Conservation (phyloP, 2,113 vertebrate genomes). For the Oreotragus oreotragus region DNA sequence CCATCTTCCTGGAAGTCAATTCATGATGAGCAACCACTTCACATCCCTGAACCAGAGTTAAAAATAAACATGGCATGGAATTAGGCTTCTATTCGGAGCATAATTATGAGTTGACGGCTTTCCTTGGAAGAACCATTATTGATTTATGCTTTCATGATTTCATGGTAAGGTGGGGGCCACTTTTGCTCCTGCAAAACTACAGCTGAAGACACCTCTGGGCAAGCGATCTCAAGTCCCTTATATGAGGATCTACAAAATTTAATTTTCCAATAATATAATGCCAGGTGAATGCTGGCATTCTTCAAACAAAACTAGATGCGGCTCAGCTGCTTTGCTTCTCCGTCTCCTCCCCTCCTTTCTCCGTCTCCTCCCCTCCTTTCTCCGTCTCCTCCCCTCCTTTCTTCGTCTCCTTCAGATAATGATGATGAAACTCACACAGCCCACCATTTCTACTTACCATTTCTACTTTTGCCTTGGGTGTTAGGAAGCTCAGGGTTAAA, state of each 20-base stretch:
- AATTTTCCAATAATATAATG: background rate
- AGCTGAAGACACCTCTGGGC: background rate
- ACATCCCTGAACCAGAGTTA: background rate
- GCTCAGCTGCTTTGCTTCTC: background rate
- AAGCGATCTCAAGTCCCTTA: background rate
- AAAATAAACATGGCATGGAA: background rate
- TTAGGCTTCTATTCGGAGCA: background rate
- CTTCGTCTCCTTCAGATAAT: background rate
- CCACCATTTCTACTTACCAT: background rate
- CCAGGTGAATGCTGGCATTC: background rate
- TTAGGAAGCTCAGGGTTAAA: background rate
- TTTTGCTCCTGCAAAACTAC: background rate
- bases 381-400: background rate
- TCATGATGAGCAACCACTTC: background rate
- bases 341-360: background rate
- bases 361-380: background rate
- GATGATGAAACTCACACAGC: background rate
- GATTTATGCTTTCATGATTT: background rate
- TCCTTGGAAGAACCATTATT: background rate
- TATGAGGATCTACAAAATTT: background rate
- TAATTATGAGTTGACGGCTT: background rate
- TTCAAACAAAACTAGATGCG: background rate
- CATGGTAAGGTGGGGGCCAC: background rate
- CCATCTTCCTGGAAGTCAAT: conserved; percentile 11
- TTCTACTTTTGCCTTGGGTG: background rate